Evolutionary conservation across 2,888 invertebrate genomes (phyloP).

Genomic region (Lasioglossum morio): DNA sequence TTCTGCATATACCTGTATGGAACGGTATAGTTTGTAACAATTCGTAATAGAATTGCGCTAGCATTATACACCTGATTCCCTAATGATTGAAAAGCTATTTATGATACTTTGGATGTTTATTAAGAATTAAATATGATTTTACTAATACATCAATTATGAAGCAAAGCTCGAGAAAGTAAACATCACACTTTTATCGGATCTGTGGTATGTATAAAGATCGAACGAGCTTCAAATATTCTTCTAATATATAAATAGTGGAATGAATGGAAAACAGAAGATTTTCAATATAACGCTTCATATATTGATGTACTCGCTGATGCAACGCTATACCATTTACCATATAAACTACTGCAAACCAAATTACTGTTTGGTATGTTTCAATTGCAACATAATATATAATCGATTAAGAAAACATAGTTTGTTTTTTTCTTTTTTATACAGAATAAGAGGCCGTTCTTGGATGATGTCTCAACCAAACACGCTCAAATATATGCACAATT

Average conservation of each 20-base stretch:
- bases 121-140: constrained; percentile 62
- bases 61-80: constrained; percentile 47
- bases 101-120: constrained; percentile 59
- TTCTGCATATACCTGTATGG: constrained; percentile 57
- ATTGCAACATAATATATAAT: constrained; percentile 58
- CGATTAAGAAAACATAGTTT: constrained; percentile 53
- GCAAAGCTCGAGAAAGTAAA: constrained; percentile 51
- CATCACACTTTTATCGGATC: constrained; percentile 25
- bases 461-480: constrained; percentile 66
- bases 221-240: constrained; percentile 47
- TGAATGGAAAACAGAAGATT: constrained; percentile 61
- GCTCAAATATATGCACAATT: constrained; percentile 57
- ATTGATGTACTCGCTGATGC: constrained; percentile 66
- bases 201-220: constrained; percentile 33
- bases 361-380: constrained; percentile 56
- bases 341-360: constrained; percentile 60
- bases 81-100: constrained; percentile 60
- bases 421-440: constrained; percentile 43
- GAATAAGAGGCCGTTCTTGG: constrained; percentile 71
- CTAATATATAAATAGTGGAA: constrained; percentile 65
- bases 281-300: constrained; percentile 65
- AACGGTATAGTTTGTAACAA: constrained; percentile 48
- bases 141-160: constrained; percentile 72
- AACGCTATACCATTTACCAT: constrained; percentile 63
- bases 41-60: constrained; percentile 49